phyloP scores from a whole-genome alignment of 23 tunicate genomes.

The Styela clava region DNA sequence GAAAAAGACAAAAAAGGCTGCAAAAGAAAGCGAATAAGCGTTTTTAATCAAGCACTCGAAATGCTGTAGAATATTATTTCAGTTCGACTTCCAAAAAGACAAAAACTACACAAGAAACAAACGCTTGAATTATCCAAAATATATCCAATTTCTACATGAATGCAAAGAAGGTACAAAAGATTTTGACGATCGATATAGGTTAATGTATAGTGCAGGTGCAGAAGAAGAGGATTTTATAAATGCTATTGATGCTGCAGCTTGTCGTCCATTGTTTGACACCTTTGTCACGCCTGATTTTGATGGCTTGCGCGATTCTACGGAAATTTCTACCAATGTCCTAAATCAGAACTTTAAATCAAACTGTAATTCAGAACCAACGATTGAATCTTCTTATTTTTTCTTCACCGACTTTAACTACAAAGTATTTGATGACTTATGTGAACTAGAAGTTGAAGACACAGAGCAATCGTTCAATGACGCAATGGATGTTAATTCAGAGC shows the following conservation, averaged over 20 bases:
- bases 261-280: too few relatives aligned
- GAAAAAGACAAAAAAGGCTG: conserved; percentile 13
- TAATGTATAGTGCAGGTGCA: conserved; percentile 60
- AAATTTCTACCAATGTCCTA: too few relatives aligned
- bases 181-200: conserved; percentile 55
- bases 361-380: too few relatives aligned
- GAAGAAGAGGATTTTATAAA: conserved; percentile 58
- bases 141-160: conserved; percentile 56
- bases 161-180: conserved; percentile 60
- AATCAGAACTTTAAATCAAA: too few relatives aligned
- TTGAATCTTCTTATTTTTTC: too few relatives aligned
- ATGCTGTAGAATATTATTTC: conserved; percentile 36
- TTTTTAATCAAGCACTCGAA: conserved; percentile 42
- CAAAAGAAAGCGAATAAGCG: conserved; percentile 29
- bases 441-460: too few relatives aligned
- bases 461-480: too few relatives aligned
- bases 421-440: too few relatives aligned
- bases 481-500: too few relatives aligned
- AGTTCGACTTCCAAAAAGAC: conserved; percentile 31
- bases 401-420: too few relatives aligned
- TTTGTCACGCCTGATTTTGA: too few relatives aligned
- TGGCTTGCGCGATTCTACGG: too few relatives aligned
- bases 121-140: conserved; percentile 49
- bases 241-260: conserved; percentile 77
- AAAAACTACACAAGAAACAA: conserved; percentile 58